Evolutionary conservation across 1,140 invertebrate genomes (phyloP), one percentile per base, ranked within the genome.

Genomic region (Coenobita brevimanus): DNA sequence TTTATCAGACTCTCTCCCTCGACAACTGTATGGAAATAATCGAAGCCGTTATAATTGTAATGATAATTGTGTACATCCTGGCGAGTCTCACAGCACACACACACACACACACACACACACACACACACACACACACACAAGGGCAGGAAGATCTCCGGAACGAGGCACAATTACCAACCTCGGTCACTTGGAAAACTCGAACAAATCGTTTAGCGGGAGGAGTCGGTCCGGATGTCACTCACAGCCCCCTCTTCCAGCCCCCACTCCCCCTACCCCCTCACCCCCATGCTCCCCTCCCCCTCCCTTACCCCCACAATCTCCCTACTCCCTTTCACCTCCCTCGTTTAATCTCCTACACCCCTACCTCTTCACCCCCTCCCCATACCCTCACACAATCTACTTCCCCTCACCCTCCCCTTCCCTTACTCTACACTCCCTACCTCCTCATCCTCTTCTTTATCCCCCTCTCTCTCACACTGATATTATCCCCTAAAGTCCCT

Each of bases 161-260:
- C 50, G 24, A n/a, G n/a, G 21, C 75, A 50, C 82, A 73, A 83
- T 83, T 78, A 86, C 50, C 73, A 86, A 79, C 67, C 78, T 46
- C 57, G 60, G 83, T 67, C 73, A 86, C 73, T 46, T 46, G 57
- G 83, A 79, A 78, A 78, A 79, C 69, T 76, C 62, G 73, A 67
- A 86, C 75, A 86, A 86, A 86, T 86, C 83, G 75, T 86, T 86
- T 86, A 60, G 60, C 60, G 75, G 54, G 41, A 41, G 50, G 79
- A 41, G 79, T 24, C 57, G 69, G 21, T 33, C 69, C 27, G 69
- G 79, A 86, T 86, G 76, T 86, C 83, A 78, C 75, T 86, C 73
- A 43, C 57, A 24, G 41, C 6, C 60, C 54, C 67, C 62, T 15
- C 73, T 69, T 73, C 50, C 60, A 60, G 67, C 6, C 73, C 81